A percentile compares a stretch with the other conserved stretches of the same genome.
phyloP scores from a whole-genome alignment of 2,797 vertebrate genomes.

The Gymnoscopelus braueri region DNA sequence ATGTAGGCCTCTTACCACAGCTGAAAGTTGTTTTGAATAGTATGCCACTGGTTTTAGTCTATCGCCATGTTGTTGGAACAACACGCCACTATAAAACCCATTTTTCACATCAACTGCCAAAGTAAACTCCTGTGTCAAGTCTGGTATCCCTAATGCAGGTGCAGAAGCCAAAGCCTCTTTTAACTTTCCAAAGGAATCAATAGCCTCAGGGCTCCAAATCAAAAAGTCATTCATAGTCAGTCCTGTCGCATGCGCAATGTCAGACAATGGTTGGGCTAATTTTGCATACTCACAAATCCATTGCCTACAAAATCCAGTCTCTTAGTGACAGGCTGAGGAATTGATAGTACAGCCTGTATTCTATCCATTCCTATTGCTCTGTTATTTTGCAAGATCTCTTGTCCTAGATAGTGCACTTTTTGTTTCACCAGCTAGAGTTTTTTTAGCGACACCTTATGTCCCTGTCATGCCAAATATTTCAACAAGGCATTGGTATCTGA shows the following conservation, averaged over 20 bases:
- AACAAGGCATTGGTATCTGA: background rate
- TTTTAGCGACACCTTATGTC: background rate
- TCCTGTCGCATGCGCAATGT: too few relatives aligned
- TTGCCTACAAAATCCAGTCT: background rate
- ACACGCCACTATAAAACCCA: background rate
- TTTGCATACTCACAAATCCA: slow-evolving; percentile 1
- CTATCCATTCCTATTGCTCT: background rate
- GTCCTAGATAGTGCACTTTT: background rate
- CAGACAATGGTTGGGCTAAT: background rate
- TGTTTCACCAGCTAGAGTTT: background rate
- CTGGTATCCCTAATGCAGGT: background rate
- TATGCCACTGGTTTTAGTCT: background rate
- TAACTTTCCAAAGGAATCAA: too few relatives aligned
- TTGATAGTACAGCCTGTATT: background rate
- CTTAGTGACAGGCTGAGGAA: background rate
- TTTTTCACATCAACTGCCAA: background rate
- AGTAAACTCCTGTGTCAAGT: background rate
- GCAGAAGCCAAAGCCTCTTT: too few relatives aligned
- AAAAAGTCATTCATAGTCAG: too few relatives aligned
- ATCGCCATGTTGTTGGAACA: background rate
- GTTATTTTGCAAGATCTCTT: background rate
- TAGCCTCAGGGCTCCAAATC: too few relatives aligned
- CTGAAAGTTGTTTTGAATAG: background rate
- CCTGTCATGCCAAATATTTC: background rate
- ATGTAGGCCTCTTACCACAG: background rate